These are phyloP conservation scores for Galemys pyrenaicus DNA, from an alignment of 2,113 vertebrate species.

Conservation along the genomic window DNA sequence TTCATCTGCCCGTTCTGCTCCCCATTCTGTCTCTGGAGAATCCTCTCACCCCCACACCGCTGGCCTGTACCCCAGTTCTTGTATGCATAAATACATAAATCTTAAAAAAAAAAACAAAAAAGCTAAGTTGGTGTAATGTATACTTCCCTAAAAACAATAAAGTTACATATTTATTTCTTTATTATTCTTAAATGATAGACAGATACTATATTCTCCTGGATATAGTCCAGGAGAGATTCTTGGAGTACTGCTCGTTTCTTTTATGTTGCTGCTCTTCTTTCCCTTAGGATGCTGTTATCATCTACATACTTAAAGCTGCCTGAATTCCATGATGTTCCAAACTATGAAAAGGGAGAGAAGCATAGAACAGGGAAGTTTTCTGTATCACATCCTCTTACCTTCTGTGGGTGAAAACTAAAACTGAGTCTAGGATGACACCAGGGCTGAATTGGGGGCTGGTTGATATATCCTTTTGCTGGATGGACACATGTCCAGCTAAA, in stretches of 20 bases:
- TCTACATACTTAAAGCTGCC: background rate
- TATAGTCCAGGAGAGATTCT: background rate
- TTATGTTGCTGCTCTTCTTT: background rate
- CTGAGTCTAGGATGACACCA: rapidly evolving
- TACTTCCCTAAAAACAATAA: background rate
- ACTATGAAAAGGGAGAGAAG: background rate
- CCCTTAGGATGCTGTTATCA: background rate
- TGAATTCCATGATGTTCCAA: background rate
- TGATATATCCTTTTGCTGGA: background rate
- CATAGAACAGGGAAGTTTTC: rapidly evolving
- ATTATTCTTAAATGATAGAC: background rate
- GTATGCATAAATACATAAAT: too few relatives aligned
- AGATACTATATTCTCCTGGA: too few relatives aligned
- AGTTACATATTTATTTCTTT: background rate
- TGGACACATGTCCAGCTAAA: background rate
- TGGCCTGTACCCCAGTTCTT: too few relatives aligned
- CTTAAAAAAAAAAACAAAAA: too few relatives aligned
- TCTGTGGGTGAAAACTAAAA: background rate
- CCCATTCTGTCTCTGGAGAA: too few relatives aligned
- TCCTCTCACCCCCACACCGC: too few relatives aligned
- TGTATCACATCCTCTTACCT: background rate
- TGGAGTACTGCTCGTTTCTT: background rate
- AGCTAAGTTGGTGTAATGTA: background rate
- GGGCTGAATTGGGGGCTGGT: background rate
- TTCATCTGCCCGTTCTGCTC: too few relatives aligned